A percentile compares a stretch with the other conserved stretches of the same genome.
Conservation (phyloP, 2,113 vertebrate genomes). For the Microtus montanus region DNA sequence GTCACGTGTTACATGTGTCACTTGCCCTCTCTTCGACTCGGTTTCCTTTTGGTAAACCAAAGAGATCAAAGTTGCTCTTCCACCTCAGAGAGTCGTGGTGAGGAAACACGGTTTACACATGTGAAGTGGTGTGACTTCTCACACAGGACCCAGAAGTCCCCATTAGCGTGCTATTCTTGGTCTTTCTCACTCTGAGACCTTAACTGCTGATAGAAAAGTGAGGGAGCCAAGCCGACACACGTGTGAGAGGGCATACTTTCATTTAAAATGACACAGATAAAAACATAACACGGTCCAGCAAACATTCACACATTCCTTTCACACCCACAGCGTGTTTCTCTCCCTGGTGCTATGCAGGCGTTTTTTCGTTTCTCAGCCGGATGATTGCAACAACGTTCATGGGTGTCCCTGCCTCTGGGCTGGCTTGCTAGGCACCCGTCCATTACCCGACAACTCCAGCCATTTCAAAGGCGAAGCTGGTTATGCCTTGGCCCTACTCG, state of each 20-base stretch:
- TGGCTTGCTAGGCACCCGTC: not conserved
- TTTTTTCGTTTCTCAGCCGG: not conserved
- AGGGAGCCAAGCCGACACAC: not conserved
- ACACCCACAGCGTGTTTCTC: not conserved
- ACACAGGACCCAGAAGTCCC: not conserved
- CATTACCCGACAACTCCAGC: not conserved
- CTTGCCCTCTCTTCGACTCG: not conserved
- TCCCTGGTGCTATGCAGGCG: not conserved
- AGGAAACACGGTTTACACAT: not conserved
- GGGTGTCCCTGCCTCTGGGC: not conserved
- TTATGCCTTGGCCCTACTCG: not conserved
- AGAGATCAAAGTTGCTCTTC: not conserved
- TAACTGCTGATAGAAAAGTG: not conserved
- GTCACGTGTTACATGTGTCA: not conserved
- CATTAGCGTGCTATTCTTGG: not conserved
- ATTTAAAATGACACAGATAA: conserved; percentile 11
- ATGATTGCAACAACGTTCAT: not conserved
- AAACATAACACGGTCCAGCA: not conserved
- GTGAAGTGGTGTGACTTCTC: not conserved
- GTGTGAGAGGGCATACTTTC: not conserved
- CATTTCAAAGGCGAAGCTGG: not conserved
- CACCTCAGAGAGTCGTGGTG: not conserved
- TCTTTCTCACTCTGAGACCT: not conserved
- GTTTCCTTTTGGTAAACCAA: conserved; percentile 3
- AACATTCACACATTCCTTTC: not conserved